Conservation (phyloP, 1,140 invertebrate species). For the Solenopsis fugax region DNA sequence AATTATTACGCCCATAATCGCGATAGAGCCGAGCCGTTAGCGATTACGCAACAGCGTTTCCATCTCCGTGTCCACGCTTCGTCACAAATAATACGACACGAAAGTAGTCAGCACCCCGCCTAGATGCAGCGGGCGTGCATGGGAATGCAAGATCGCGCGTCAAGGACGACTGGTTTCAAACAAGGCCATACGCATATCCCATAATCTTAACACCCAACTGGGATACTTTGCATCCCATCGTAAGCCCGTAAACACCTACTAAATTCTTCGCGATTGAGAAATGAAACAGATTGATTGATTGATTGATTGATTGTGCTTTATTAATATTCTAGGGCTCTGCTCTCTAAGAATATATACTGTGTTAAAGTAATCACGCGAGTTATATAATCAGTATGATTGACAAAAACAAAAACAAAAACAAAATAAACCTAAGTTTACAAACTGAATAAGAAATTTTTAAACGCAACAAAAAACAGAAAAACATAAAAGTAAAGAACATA, state of each 20-base stretch:
- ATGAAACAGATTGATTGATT: no score
- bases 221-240: slow-evolving; percentile 19
- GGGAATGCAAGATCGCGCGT: slow-evolving; percentile 37
- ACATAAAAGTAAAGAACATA: no score
- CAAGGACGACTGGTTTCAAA: slow-evolving; percentile 68
- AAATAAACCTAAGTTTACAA: no score
- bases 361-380: no score
- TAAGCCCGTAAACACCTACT: not conserved
- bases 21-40: not conserved
- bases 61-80: not conserved
- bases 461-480: no score
- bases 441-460: no score
- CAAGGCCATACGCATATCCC: slow-evolving; percentile 57
- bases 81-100: slow-evolving; percentile 1
- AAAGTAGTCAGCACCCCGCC: slow-evolving; percentile 28
- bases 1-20: slow-evolving; percentile 17
- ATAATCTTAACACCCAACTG: slow-evolving; percentile 35
- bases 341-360: no score
- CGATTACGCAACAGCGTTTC: slow-evolving; percentile 15
- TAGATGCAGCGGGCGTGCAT: slow-evolving; percentile 47
- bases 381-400: no score
- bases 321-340: no score
- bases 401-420: no score
- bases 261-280: slow-evolving; percentile 20
- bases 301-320: no score